These are phyloP conservation scores for Cirrhinus mrigala DNA, from an alignment of 2,797 vertebrate species.

Conservation along the genomic window DNA sequence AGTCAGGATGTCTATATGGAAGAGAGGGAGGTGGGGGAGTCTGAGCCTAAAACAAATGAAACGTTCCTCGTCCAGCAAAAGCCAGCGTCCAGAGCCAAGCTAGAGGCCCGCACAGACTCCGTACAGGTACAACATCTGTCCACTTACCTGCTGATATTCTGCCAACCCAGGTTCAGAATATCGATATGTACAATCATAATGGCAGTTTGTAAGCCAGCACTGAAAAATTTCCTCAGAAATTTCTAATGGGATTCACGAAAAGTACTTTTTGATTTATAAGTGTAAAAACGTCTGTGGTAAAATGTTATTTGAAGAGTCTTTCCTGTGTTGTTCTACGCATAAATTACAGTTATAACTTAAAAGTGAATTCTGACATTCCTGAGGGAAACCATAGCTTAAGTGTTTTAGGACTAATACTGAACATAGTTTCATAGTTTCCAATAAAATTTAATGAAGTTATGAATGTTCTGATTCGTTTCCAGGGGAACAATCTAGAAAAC, in stretches of 20 bases:
- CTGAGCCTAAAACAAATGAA: conserved; percentile 85
- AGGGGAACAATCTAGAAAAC: conserved; percentile 78
- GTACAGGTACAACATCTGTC: conserved; percentile 40
- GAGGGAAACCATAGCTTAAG: background rate
- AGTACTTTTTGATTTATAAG: background rate
- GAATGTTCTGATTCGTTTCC: conserved; percentile 20
- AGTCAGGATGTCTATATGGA: conserved; percentile 85
- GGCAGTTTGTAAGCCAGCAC: background rate
- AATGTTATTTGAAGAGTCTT: background rate
- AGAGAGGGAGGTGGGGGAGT: conserved; percentile 87
- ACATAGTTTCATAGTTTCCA: background rate
- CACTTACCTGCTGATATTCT: background rate
- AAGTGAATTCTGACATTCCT: background rate
- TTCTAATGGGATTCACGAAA: background rate
- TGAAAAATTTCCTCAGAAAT: background rate
- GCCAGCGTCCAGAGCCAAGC: conserved; percentile 81
- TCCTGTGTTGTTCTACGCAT: background rate
- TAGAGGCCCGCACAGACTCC: conserved; percentile 82
- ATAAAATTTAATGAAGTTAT: background rate
- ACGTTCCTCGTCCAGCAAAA: conserved; percentile 87
- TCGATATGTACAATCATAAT: background rate
- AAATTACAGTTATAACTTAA: background rate
- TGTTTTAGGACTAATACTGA: background rate
- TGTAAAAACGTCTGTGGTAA: background rate
- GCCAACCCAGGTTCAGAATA: background rate